Evolutionary conservation across 2,113 vertebrate genomes (phyloP).

Genomic region (Cranoglanis bouderius): DNA sequence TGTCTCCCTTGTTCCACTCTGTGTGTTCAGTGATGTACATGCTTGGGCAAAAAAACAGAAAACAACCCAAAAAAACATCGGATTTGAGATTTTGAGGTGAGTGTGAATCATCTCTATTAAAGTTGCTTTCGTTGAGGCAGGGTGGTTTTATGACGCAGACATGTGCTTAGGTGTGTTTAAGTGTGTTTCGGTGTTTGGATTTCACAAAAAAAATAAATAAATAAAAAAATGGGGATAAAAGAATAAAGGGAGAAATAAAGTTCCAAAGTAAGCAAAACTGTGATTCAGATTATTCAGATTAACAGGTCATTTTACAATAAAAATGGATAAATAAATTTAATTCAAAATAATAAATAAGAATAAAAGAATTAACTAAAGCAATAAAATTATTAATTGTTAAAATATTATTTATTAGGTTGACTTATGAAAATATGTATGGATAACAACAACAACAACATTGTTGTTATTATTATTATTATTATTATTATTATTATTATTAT

Average conservation of each 20-base stretch:
- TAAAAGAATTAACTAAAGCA: not conserved
- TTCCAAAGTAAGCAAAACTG: not conserved
- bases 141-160: not conserved
- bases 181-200: not conserved
- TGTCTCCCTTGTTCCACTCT: not conserved
- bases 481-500: not conserved
- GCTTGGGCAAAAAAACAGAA: not conserved
- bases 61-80: not conserved
- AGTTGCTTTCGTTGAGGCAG: not conserved
- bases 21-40: not conserved
- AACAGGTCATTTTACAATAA: not conserved
- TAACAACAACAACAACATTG: fast-evolving
- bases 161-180: not conserved
- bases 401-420: not conserved
- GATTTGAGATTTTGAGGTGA: not conserved
- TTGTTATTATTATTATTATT: not conserved
- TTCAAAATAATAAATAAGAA: not conserved
- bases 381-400: not conserved
- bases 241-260: not conserved
- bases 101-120: not conserved
- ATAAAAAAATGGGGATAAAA: not conserved
- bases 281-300: not conserved
- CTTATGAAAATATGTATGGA: not conserved
- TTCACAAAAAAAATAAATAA: no score
- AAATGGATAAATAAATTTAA: not conserved